Base-by-base conservation (phyloP, 2,797 vertebrate species). In the Potorous gilbertii region DNA sequence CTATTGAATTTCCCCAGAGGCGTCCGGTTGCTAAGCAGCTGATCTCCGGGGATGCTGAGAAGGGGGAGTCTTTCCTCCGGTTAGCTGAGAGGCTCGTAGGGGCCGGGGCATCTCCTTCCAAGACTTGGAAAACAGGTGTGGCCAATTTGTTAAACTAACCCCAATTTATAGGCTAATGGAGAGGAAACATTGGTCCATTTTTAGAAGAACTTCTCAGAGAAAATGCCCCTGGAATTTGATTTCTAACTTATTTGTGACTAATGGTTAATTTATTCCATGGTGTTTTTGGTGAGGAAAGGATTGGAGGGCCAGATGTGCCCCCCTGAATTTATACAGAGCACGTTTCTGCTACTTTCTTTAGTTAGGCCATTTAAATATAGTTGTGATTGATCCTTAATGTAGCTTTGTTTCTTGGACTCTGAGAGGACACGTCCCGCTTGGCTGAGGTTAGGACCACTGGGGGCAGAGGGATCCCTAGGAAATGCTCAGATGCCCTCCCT, bases 1-100 rank as follows among this genome's bases (percentile, higher is more conserved):
- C 24, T 56, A 8, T 27, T 40, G 90, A 93, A 90, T 92, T 92
- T 93, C 62, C 29, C 0, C 28, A 89, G 90, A 62, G 89, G 92
- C 57, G 9, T 3, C 4, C 27, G 55, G 94, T 57, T 93, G 95
- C 93, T 91, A 94, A 56, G 96, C 93, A 93, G 55, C 87, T 16
- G 40, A 98, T 97, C 98, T 6, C 98, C 99, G 95, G 98, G 98
- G 90, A 96, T 99, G 96, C 97, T 99, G 98, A 98, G 98, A 92
- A 96, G 57, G 52, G 81, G 91, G 55, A 24, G 55, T 92, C 29
- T 89, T 29, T 55, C 92, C 93, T 94, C 98, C 99, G 62, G 50
- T 29, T 56, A 54, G 87, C 11, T 24, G 29, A 2, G 89, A 50
- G 40, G 12, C 56, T 29, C 18, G 1, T 0, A 5, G 57, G 59